Base-by-base conservation (phyloP, 2,113 vertebrate species). In the Arothron firmamentum region DNA sequence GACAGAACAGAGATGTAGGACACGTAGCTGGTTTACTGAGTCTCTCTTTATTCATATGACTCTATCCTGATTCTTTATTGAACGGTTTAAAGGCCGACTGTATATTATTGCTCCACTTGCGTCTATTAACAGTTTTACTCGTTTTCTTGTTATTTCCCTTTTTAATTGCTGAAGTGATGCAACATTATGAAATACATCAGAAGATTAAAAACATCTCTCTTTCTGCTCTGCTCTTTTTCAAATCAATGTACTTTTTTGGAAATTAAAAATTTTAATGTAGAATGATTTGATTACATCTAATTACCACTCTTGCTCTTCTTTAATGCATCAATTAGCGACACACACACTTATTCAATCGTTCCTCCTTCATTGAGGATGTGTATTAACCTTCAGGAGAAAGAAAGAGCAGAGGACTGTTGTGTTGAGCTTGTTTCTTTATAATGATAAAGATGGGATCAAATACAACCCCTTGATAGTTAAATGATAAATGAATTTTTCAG, bases 241-340 rank as follows among this genome's bases (percentile, higher is more conserved):
- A 68, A 60, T 6, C 53, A 65, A 68, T 6, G 16, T 6, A 42
- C 59, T 74, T 31, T 79, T 78, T 67, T 62, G 1, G 18, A 70
- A 67, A 72, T 78, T n/a, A 74, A 67, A 77, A 77, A 46, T 59
- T 21, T 53, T 19, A 20, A 58, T 23, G 21, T 23, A 23, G 21
- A 23, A 23, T 23, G 21, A 3, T 56, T 65, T 56, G 59, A 80
- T 78, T 74, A 74, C 65, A 31, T 17, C 21, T 59, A 70, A 74
- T 78, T 63, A 79, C 52, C 51, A 63, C 20, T 56, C 42, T 59
- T 61, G 46, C 17, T 48, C 18, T 13, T 25, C 12, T 72, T 75
- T 79, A 74, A 64, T 56, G 45, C 23, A 63, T 81, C 79, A 64
- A 85, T 83, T 76, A 79, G 68, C 49, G 56, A 60, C 0, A 9